Evolutionary conservation across 2,113 vertebrate genomes (phyloP).

Genomic region (Bagarius yarrelli): DNA sequence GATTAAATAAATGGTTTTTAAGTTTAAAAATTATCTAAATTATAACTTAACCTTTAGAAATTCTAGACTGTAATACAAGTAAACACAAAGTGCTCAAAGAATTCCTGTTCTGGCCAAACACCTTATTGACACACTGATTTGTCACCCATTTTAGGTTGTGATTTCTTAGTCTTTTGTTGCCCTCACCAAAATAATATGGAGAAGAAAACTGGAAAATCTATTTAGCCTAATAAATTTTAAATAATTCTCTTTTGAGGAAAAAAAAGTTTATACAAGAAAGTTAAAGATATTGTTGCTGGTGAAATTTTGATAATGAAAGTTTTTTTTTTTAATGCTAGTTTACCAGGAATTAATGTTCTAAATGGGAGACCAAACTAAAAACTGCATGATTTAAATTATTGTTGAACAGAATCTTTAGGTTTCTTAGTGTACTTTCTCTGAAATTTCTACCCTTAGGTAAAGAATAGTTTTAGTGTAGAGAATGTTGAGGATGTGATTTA

Average conservation of each 20-base stretch:
- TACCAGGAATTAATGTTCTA: not conserved
- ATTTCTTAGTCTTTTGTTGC: not conserved
- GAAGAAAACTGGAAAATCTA: not conserved
- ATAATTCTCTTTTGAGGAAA: not conserved
- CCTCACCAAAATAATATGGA: not conserved
- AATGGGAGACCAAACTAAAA: not conserved
- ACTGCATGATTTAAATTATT: not conserved
- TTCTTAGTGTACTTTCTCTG: conserved; percentile 41
- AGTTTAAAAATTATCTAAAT: not conserved
- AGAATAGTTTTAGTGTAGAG: conserved; percentile 40
- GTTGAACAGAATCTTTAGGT: not conserved
- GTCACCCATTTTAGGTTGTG: not conserved
- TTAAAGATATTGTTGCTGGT: too few species aligned
- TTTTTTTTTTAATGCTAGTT: conserved; percentile 4
- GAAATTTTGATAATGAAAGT: too few species aligned
- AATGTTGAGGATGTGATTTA: conserved; percentile 56
- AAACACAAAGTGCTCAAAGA: too few species aligned
- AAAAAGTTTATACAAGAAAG: too few species aligned
- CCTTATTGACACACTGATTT: not conserved
- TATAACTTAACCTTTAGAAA: not conserved
- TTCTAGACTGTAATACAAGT: not conserved
- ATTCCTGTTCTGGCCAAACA: not conserved
- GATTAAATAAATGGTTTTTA: not conserved
- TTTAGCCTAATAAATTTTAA: not conserved
- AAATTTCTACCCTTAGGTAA: conserved; percentile 22